phyloP scores from a whole-genome alignment of 1,140 invertebrate genomes.

The Drosophila biarmipes region DNA sequence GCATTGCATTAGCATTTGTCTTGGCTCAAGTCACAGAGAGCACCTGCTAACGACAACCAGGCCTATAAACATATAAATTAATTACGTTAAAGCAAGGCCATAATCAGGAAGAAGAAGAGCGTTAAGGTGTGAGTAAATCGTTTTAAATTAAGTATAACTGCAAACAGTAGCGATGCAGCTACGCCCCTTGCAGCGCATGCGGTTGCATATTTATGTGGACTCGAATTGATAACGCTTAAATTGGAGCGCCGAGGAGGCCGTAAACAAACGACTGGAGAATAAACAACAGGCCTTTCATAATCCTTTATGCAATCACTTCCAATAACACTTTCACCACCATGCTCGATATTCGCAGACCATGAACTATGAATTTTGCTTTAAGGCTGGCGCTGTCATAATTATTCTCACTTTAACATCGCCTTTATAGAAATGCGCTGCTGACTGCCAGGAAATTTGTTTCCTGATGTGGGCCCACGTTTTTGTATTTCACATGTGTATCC shows the following conservation, averaged over 20 bases:
- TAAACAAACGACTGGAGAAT: conserved; percentile 51
- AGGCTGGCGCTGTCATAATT: conserved; percentile 10
- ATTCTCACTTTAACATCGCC: conserved; percentile 8
- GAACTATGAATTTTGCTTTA: conserved; percentile 27
- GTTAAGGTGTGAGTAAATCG: conserved; percentile 69
- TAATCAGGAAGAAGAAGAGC: conserved; percentile 10
- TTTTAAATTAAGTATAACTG: conserved; percentile 68
- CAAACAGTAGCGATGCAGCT: conserved; percentile 46
- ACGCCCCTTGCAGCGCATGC: conserved; percentile 7
- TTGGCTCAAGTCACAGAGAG: conserved; percentile 5
- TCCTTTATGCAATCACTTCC: conserved; percentile 72
- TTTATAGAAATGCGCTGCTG: conserved; percentile 11
- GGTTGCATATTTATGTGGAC: conserved; percentile 33
- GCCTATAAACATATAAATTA: conserved; percentile 53
- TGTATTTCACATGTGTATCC: conserved; percentile 63
- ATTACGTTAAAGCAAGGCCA: conserved; percentile 31
- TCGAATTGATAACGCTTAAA: conserved; percentile 76
- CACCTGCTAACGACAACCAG: conserved; percentile 18
- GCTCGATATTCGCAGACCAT: conserved; percentile 7
- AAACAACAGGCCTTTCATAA: conserved; percentile 45
- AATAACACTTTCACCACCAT: conserved; percentile 13
- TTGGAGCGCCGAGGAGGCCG: conserved; percentile 39
- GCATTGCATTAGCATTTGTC: conserved; percentile 27
- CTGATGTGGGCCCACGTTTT: conserved; percentile 47
- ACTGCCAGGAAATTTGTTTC: conserved; percentile 44